Evolutionary conservation across 2,113 vertebrate species (phyloP).

Genomic region (Mustela nigripes): DNA sequence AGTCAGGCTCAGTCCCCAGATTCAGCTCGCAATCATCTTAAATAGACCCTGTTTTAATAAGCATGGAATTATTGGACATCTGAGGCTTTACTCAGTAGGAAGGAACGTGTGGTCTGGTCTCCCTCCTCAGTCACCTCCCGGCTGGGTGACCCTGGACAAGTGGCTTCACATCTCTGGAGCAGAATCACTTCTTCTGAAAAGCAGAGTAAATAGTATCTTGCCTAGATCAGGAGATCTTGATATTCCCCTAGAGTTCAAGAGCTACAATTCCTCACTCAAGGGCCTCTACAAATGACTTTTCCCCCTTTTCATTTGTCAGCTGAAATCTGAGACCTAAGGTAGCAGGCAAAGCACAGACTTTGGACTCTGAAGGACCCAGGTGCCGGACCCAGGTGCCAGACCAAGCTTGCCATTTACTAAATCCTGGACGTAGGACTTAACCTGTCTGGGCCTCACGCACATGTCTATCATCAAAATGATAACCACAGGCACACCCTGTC

Average conservation of each 20-base stretch:
- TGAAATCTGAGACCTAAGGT: slow-evolving; percentile 50
- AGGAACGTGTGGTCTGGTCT: not conserved
- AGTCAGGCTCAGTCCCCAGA: not conserved
- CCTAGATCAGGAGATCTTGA: slow-evolving; percentile 18
- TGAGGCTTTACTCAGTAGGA: not conserved
- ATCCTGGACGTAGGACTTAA: not conserved
- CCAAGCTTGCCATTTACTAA: not conserved
- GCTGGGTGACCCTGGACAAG: not conserved
- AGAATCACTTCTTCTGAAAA: not conserved
- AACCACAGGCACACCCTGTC: not conserved
- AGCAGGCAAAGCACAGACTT: slow-evolving; percentile 22
- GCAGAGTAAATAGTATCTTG: not conserved
- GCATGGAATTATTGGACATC: not conserved
- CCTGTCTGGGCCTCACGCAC: not conserved
- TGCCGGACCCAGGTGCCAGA: not conserved
- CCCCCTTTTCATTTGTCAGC: slow-evolving; percentile 39
- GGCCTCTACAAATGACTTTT: slow-evolving; percentile 8
- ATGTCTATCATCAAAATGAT: not conserved
- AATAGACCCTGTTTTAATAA: not conserved
- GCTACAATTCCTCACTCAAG: slow-evolving; percentile 15
- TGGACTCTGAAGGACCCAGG: not conserved
- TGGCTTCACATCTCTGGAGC: not conserved
- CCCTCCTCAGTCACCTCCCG: not conserved
- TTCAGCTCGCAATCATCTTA: not conserved
- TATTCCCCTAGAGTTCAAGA: slow-evolving; percentile 50